Base-by-base conservation (phyloP, 2,888 invertebrate genomes). In the Diaphora mendica region DNA sequence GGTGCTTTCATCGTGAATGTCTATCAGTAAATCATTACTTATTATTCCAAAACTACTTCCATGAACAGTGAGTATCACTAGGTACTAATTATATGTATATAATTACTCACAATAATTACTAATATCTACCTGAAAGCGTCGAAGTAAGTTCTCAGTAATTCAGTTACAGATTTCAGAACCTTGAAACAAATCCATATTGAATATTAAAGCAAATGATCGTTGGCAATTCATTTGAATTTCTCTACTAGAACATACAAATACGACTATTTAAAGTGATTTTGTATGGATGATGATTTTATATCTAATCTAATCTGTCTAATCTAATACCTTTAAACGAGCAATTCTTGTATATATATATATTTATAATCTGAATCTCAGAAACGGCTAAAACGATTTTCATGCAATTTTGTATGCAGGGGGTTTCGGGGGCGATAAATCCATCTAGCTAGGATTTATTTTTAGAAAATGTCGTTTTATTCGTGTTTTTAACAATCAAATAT, bases 161-260 rank as follows among this genome's bases (percentile, higher is more conserved):
- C 44, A 48, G 33, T 66, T 64, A 48, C 23, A 65, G 65, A 70
- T 69, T 64, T 62, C 33, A 73, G 68, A 72, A 30, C 71, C 62
- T 73, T 64, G 55, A 73, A 70, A 74, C 62, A 51, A 15, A 72
- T 68, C 39, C 33, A 23, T 62, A 64, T 51, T 73, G 64, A 73
- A 69, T 64, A 64, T 59, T 73, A 59, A 73, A 69, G 64, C 68
- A 51, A 73, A 67, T n/a, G 51, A 67, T 70, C 71, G 66, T 74
- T 80, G 74, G 66, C 79, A 74, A 79, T 79, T 70, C 70, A 77
- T 77, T 75, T 71, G 17, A 42, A 68, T 75, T 78, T 80, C 15
- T 33, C 3, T 42, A 33, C 33, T 68, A 44, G 3, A 44, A 44
- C 13, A 44, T 44, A 44, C 0, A 20, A 0, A 17, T 44, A 44